Percentiles rank a stretch among this genome's conserved stretches.
These are phyloP conservation scores for Gymnocephalus cernua DNA, from an alignment of 2,113 vertebrate genomes.

Conservation along the genomic window DNA sequence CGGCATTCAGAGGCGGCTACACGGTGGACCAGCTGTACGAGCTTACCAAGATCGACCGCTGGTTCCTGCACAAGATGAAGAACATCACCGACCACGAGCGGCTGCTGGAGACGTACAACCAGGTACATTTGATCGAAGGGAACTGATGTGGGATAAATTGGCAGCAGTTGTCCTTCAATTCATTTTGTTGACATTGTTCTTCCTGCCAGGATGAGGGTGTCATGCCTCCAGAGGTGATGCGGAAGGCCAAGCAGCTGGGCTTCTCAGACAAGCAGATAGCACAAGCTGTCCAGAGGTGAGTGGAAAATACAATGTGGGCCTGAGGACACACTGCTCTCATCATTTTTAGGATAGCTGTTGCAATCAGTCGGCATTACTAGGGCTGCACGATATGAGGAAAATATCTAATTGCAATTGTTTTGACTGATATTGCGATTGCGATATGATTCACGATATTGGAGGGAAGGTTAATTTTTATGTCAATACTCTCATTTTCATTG, in stretches of 20 bases:
- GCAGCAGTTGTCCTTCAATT: neutral
- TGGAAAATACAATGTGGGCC: rapidly evolving
- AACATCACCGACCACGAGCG: constrained; percentile 88
- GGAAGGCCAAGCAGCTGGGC: constrained; percentile 93
- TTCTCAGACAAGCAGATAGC: constrained; percentile 99
- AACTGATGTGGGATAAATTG: rapidly evolving
- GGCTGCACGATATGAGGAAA: no score
- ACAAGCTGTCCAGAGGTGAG: constrained; percentile 92
- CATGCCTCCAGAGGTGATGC: constrained; percentile 87
- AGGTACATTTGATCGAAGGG: constrained; percentile 19
- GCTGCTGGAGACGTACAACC: constrained; percentile 88
- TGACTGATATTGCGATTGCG: no score
- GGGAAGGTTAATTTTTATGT: no score
- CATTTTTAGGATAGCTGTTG: neutral
- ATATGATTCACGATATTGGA: no score
- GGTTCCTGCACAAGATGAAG: constrained; percentile 99
- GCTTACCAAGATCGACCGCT: constrained; percentile 96
- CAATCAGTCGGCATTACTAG: neutral
- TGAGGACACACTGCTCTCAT: neutral
- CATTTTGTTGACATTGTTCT: neutral
- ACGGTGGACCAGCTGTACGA: constrained; percentile 92
- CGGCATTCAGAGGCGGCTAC: constrained; percentile 90
- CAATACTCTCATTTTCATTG: no score
- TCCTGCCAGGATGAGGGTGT: constrained; percentile 74
- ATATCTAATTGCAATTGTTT: no score